These are phyloP conservation scores for western clawed frog (Xenopus tropicalis) DNA, from an alignment of 2,113 vertebrate genomes.

Conservation along the genomic window DNA sequence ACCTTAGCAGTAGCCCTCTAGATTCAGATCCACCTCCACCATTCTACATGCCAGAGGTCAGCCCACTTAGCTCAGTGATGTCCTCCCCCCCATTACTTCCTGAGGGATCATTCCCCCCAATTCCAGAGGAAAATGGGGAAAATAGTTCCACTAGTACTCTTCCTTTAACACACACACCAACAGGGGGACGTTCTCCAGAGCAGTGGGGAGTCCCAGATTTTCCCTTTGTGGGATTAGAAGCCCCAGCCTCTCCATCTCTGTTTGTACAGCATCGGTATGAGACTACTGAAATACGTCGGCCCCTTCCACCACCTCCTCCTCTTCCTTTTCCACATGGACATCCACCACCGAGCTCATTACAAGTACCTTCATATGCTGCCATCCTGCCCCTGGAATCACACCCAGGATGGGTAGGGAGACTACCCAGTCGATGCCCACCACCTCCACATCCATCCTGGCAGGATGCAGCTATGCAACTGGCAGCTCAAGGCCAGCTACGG, in stretches of 20 bases:
- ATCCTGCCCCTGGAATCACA: constrained; percentile 93
- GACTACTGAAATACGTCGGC: constrained; percentile 74
- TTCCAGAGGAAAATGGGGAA: constrained; percentile 90
- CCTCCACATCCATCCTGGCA: constrained; percentile 76
- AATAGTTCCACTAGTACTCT: constrained; percentile 89
- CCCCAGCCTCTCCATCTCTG: constrained; percentile 83
- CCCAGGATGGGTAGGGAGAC: constrained; percentile 82
- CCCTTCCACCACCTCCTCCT: constrained; percentile 45
- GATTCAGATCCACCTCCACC: constrained; percentile 87
- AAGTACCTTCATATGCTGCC: constrained; percentile 89
- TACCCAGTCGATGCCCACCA: constrained; percentile 77
- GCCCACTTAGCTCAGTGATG: constrained; percentile 92
- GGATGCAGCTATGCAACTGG: constrained; percentile 97
- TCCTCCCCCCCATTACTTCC: constrained; percentile 85
- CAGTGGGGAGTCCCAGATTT: constrained; percentile 90
- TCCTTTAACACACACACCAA: constrained; percentile 90
- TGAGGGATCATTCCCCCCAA: constrained; percentile 89
- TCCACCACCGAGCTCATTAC: constrained; percentile 76
- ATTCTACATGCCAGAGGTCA: constrained; percentile 98
- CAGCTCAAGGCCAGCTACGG: constrained; percentile 96
- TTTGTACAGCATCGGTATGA: constrained; percentile 82
- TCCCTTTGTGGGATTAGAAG: constrained; percentile 86
- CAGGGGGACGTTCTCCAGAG: constrained; percentile 87
- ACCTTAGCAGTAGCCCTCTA: constrained; percentile 86
- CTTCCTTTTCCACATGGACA: constrained; percentile 72